Conservation (phyloP, 2,113 vertebrate species). For the Naja naja region DNA sequence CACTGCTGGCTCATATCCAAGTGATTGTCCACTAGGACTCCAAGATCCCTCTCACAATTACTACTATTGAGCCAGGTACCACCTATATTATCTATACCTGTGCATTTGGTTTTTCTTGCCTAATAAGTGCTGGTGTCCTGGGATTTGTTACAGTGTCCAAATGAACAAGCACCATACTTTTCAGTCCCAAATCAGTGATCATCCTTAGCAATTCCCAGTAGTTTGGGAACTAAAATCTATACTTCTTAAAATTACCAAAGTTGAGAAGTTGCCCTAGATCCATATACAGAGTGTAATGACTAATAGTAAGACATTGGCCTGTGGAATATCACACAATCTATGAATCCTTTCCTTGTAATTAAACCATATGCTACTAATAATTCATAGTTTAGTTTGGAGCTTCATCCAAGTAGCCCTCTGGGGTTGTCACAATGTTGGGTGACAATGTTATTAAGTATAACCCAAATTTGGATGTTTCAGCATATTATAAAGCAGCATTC, state of each 20-base stretch:
- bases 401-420: background rate
- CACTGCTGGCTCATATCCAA: too few species aligned
- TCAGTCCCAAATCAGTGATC: background rate
- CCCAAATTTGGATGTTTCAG: background rate
- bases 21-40: too few species aligned
- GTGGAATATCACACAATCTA: background rate
- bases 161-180: background rate
- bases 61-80: too few species aligned
- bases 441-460: background rate
- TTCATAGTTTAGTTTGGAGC: background rate
- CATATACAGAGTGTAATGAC: background rate
- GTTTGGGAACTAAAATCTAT: too few species aligned
- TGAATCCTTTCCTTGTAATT: background rate
- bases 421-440: background rate
- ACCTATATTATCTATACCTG: too few species aligned
- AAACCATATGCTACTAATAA: background rate
- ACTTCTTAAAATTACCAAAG: too few species aligned
- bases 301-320: background rate
- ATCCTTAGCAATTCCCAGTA: too few species aligned
- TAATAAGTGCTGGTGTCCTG: background rate
- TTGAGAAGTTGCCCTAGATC: background rate
- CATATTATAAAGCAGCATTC: background rate
- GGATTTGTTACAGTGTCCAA: background rate
- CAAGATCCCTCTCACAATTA: too few species aligned
- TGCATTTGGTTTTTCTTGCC: too few species aligned